Evolutionary conservation across 2,888 invertebrate genomes (phyloP).

Genomic region (Sacculina carcini): DNA sequence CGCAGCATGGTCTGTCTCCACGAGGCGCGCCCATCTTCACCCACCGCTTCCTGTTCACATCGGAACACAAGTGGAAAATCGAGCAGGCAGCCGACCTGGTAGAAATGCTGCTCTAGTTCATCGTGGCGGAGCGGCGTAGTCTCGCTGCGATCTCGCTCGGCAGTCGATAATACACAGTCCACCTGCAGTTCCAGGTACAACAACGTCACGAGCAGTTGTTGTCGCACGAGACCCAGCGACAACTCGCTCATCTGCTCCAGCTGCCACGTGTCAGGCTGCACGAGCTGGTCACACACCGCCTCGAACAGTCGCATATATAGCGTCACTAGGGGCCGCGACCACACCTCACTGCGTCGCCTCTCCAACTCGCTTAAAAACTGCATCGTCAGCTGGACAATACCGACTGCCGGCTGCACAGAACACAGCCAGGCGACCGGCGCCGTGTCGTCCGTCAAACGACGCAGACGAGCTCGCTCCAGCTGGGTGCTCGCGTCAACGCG

Average conservation of each 20-base stretch:
- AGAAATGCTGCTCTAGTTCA: neutral
- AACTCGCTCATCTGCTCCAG: neutral
- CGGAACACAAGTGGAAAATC: no score
- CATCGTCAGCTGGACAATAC: neutral
- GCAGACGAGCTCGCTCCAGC: neutral
- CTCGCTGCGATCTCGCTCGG: no score
- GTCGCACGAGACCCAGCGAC: neutral
- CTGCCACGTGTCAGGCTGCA: neutral
- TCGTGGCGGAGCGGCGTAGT: no score
- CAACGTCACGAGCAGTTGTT: neutral
- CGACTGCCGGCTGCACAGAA: neutral
- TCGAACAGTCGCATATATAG: neutral
- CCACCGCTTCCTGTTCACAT: neutral
- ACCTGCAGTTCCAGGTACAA: neutral
- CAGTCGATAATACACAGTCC: no score
- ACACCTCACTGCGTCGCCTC: neutral
- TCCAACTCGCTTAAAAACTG: neutral
- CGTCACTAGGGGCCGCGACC: neutral
- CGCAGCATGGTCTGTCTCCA: no score
- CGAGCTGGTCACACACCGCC: neutral
- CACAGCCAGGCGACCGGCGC: neutral
- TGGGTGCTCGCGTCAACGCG: neutral
- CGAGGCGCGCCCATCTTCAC: neutral
- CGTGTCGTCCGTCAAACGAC: neutral
- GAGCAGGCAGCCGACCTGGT: neutral